phyloP scores from a whole-genome alignment of 2,888 invertebrate species.

The Eupithecia subfuscata region DNA sequence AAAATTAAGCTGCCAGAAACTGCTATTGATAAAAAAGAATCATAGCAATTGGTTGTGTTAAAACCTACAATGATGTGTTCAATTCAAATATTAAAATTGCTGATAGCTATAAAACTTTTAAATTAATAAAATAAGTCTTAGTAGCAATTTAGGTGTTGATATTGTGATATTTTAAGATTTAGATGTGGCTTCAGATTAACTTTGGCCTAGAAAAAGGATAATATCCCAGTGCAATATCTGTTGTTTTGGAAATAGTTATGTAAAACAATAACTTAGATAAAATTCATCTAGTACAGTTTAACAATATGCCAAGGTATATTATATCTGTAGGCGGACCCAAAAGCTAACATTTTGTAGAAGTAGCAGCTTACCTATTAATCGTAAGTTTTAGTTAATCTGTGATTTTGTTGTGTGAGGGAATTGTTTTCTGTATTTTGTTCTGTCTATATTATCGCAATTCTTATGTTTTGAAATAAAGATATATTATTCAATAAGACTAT shows the following conservation, averaged over 20 bases:
- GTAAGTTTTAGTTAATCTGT: slow-evolving; percentile 68
- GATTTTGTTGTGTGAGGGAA: slow-evolving; percentile 75
- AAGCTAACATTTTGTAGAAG: slow-evolving; percentile 59
- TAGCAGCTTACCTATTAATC: slow-evolving; percentile 62
- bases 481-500: slow-evolving; percentile 72
- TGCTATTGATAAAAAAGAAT: not conserved
- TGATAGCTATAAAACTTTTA: not conserved
- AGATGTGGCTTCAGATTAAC: slow-evolving; percentile 1
- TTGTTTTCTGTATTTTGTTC: slow-evolving; percentile 65
- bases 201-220: not conserved
- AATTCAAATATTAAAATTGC: not conserved
- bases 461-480: slow-evolving; percentile 73
- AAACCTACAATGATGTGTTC: not conserved
- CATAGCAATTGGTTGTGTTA: not conserved
- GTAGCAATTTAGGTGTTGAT: slow-evolving; percentile 77
- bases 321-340: slow-evolving; percentile 56
- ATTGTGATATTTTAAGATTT: slow-evolving; percentile 80
- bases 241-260: not conserved
- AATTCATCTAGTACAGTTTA: not conserved
- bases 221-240: not conserved
- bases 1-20: not conserved
- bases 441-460: slow-evolving; percentile 62
- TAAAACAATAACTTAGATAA: not conserved
- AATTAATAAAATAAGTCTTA: slow-evolving; percentile 11
- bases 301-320: not conserved